phyloP scores from a whole-genome alignment of 2,113 vertebrate genomes.

The Xiphophorus hellerii region DNA sequence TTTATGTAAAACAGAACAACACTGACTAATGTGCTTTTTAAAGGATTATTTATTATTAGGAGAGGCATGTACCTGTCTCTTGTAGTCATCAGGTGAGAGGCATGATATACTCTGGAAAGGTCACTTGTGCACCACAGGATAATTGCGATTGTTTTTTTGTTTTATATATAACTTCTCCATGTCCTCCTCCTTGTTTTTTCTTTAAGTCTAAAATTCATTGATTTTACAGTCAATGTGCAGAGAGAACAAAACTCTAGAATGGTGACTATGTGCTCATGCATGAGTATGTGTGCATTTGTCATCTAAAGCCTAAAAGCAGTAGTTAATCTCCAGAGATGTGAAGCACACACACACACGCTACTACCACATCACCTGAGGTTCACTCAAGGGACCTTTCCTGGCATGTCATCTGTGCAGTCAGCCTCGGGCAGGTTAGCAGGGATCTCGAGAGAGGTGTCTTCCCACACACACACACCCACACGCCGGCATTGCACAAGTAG shows the following conservation, averaged over 20 bases:
- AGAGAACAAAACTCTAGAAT: constrained; percentile 43
- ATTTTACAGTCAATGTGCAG: constrained; percentile 37
- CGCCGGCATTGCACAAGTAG: constrained; percentile 18
- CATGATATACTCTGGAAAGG: not conserved
- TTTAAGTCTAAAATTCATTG: constrained; percentile 49
- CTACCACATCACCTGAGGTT: constrained; percentile 60
- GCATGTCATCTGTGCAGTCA: constrained; percentile 58
- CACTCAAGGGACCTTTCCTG: constrained; percentile 58
- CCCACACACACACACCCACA: constrained; percentile 28
- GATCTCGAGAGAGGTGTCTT: constrained; percentile 45
- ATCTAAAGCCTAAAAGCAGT: constrained; percentile 28
- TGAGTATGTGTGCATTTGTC: constrained; percentile 25
- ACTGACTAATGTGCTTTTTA: not conserved
- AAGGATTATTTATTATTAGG: not conserved
- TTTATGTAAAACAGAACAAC: not conserved
- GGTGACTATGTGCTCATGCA: constrained; percentile 16
- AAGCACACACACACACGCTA: constrained; percentile 57
- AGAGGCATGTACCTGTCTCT: too few relatives aligned
- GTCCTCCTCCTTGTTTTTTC: not conserved
- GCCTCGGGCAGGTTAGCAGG: constrained; percentile 39
- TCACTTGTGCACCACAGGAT: not conserved
- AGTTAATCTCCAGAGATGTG: constrained; percentile 51
- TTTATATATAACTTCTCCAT: constrained; percentile 1
- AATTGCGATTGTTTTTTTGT: not conserved
- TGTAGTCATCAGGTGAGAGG: too few relatives aligned